A percentile compares a stretch with the other conserved stretches of the same genome.
These are phyloP conservation scores for Rhaphigaster nebulosa DNA, from an alignment of 2,888 invertebrate genomes.

Conservation along the genomic window DNA sequence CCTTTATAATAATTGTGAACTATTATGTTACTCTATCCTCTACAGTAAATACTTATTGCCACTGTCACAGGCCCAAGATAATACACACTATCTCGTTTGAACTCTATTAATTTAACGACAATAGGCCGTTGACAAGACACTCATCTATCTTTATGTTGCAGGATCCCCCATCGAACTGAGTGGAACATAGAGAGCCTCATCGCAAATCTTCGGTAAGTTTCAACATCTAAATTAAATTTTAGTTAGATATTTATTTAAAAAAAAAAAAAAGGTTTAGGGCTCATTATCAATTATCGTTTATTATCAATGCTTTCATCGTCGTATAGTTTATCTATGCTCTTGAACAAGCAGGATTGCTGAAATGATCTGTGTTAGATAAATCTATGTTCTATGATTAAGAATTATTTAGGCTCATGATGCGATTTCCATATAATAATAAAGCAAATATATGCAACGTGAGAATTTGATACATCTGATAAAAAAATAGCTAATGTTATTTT, in stretches of 20 bases:
- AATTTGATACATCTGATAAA: no score
- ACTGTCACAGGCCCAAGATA: neutral
- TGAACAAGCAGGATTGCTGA: no score
- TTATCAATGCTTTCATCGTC: no score
- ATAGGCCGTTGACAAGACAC: neutral
- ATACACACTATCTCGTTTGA: neutral
- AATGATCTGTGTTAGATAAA: no score
- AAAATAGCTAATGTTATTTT: neutral
- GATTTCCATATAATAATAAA: no score
- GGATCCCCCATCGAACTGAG: conserved; percentile 17
- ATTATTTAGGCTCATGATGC: no score
- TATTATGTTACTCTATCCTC: neutral
- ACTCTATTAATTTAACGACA: neutral
- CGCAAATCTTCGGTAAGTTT: conserved; percentile 8
- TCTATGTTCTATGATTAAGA: no score
- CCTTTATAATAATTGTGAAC: neutral
- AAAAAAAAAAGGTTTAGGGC: no score
- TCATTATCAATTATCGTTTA: no score
- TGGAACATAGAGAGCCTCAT: neutral
- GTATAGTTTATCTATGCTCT: neutral
- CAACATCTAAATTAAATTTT: neutral
- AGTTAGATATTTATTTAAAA: neutral
- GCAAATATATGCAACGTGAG: no score
- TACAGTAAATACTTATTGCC: neutral
- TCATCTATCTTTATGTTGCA: conserved; percentile 11